Percentiles rank a stretch among this genome's conserved stretches.
Evolutionary conservation across 2,888 invertebrate species (phyloP).

Genomic region (Lasioglossum lativentre): DNA sequence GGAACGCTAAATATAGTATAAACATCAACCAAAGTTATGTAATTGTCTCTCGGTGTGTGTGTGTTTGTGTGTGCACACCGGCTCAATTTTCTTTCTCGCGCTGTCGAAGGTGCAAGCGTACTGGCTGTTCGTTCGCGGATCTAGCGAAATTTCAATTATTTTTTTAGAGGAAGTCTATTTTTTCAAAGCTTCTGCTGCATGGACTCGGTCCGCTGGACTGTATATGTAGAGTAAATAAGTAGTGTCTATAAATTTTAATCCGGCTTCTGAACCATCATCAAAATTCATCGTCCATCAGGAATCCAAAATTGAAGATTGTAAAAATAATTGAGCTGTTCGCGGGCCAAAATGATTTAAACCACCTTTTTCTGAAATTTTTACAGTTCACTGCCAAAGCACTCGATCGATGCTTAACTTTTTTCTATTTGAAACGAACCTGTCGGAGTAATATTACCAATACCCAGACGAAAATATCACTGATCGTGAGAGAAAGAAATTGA

Average conservation of each 20-base stretch:
- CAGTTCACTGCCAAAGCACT: neutral
- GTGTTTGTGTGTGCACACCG: neutral
- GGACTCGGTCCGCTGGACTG: neutral
- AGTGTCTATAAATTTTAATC: conserved; percentile 1
- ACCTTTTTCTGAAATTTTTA: neutral
- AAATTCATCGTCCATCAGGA: neutral
- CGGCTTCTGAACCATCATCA: neutral
- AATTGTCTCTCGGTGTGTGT: conserved; percentile 2
- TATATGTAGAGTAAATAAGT: neutral
- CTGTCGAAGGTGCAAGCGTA: neutral
- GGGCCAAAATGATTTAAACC: neutral
- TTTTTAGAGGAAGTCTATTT: neutral
- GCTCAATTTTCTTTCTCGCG: neutral
- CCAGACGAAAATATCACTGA: neutral
- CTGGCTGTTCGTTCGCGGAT: neutral
- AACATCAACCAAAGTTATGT: conserved; percentile 15
- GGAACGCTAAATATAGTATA: conserved; percentile 14
- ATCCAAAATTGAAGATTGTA: neutral
- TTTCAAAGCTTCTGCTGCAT: neutral
- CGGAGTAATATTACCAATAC: neutral
- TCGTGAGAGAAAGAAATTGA: neutral
- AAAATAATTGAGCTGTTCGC: neutral
- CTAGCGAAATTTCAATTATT: neutral
- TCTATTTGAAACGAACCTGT: neutral
- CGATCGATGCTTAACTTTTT: neutral